These are phyloP conservation scores for Orchesellides sinensis DNA, from an alignment of 2,888 invertebrate species.

Conservation along the genomic window DNA sequence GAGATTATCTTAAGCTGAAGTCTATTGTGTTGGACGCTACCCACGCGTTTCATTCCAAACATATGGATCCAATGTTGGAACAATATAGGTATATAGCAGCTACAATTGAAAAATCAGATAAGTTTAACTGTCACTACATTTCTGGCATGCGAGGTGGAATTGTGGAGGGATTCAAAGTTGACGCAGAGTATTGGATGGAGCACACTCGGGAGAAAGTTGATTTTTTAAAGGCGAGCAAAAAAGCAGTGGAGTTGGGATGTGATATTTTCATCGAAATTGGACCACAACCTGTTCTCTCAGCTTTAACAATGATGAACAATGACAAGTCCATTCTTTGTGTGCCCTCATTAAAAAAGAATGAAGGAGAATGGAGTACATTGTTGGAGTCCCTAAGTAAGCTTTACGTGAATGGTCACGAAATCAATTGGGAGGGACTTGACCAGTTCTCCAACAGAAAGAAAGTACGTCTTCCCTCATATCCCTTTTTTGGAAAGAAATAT, in stretches of 20 bases:
- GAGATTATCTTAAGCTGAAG: slow-evolving; percentile 30
- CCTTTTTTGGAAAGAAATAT: slow-evolving; percentile 35
- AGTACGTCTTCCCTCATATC: slow-evolving; percentile 51
- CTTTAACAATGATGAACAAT: slow-evolving; percentile 30
- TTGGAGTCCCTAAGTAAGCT: slow-evolving; percentile 31
- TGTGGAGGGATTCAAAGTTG: neutral
- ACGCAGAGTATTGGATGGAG: slow-evolving; percentile 12
- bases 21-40: slow-evolving; percentile 39
- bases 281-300: slow-evolving; percentile 62
- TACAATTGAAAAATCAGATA: neutral
- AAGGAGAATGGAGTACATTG: slow-evolving; percentile 28
- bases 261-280: slow-evolving; percentile 64
- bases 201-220: slow-evolving; percentile 7
- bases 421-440: slow-evolving; percentile 53
- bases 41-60: slow-evolving; percentile 64
- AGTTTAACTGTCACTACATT: neutral
- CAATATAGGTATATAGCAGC: slow-evolving; percentile 30
- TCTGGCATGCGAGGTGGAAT: slow-evolving; percentile 11
- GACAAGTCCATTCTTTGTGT: neutral
- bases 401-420: slow-evolving; percentile 11
- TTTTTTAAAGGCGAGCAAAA: slow-evolving; percentile 4
- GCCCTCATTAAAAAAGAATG: slow-evolving; percentile 31
- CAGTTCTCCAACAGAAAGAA: neutral
- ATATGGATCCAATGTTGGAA: slow-evolving; percentile 56
- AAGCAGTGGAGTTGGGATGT: slow-evolving; percentile 22